Evolutionary conservation across 1,140 invertebrate species (phyloP), one percentile per base, ranked within the genome.

Genomic region (Oedothorax gibbosus): DNA sequence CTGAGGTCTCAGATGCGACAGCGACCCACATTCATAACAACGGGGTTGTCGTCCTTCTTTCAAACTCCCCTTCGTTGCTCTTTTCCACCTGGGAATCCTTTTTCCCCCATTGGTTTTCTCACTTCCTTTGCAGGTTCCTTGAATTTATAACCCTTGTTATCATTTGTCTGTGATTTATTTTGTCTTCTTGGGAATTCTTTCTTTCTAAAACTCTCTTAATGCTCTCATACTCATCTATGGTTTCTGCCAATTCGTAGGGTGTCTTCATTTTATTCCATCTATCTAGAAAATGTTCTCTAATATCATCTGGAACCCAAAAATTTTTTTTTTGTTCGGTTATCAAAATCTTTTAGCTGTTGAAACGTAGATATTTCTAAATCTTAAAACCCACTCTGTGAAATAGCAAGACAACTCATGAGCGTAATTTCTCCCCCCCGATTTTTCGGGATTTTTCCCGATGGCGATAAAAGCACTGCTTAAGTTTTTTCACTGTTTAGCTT

Each of bases 11-110:
- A 77, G 75, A 53, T 64, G 75, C 15, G 51, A 35, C 35, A 20
- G 20, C 0, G 57, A 62, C 2, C 57, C 21, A 60, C 75, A 77
- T 49, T 77, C 75, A 49, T 77, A 77, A 49, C 57, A 77, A 14
- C 60, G 57, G 35, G 51, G 60, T 4, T n/a, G 18, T 64, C 9
- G 35, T 65, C 75, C n/a, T 62, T 11, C 50, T 62, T 20, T 77
- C 56, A 0, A 64, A 62, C 9, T 75, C 56, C 56, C 15, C 60
- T 18, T 56, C 68, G 12, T 53, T 21, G 9, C 11, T 6, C 14
- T 71, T 71, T 51, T 71, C 68, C 20, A 21, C 10, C 35, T 5
- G 15, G 18, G 14, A 50, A 15, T 72, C n/a, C 10, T 54, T 54
- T 72, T 66, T 35, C 0, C 11, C 35, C 35, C 35, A 35, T 35